Percentiles rank a stretch among this genome's conserved stretches.
Conservation (phyloP, 1,140 invertebrate species). For the Hylaeus volcanicus region DNA sequence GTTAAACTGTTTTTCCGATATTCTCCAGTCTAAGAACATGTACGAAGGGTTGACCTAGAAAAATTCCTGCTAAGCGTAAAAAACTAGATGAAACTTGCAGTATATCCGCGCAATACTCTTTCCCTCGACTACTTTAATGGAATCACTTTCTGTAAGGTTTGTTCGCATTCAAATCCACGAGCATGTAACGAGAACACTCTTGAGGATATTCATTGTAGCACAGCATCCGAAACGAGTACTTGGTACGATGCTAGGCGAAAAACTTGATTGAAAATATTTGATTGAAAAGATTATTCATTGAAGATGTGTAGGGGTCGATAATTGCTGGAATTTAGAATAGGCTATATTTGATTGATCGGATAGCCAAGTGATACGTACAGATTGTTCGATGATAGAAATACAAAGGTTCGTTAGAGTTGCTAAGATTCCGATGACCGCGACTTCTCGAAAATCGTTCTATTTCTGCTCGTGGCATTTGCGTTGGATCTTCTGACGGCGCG, state of each 20-base stretch:
- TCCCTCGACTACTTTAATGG: background rate
- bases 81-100: background rate
- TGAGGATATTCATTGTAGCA: background rate
- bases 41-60: background rate
- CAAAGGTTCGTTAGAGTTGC: background rate
- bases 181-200: background rate
- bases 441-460: background rate
- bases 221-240: background rate
- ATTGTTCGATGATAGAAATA: too few relatives aligned
- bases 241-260: too few relatives aligned
- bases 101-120: background rate
- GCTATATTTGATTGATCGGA: too few relatives aligned
- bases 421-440: too few relatives aligned
- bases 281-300: too few relatives aligned
- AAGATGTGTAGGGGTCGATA: too few relatives aligned
- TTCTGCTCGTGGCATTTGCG: background rate
- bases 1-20: background rate
- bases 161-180: background rate
- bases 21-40: background rate
- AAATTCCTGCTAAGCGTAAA: background rate
- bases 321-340: too few relatives aligned
- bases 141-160: background rate
- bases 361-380: too few relatives aligned
- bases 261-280: too few relatives aligned
- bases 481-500: background rate